Conservation (phyloP, 2,888 invertebrate species). For the Sphaeridia pumilis region DNA sequence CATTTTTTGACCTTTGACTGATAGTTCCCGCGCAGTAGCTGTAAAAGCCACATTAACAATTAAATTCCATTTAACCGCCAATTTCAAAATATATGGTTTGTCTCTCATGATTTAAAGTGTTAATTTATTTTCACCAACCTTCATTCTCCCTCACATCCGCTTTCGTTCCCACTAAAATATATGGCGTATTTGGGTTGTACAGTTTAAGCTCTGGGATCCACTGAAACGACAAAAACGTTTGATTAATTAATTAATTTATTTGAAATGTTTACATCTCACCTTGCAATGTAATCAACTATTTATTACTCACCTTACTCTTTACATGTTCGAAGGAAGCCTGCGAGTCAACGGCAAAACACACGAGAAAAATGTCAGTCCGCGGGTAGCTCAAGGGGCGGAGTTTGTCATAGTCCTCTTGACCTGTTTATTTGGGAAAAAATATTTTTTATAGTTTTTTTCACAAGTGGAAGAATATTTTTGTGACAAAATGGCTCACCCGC, state of each 20-base stretch:
- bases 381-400: slow-evolving; percentile 93
- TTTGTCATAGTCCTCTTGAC: slow-evolving; percentile 62
- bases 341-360: slow-evolving; percentile 97
- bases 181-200: slow-evolving; percentile 4
- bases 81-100: too few species aligned
- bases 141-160: slow-evolving; percentile 8
- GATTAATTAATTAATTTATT: too few species aligned
- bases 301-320: slow-evolving; percentile 84
- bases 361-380: slow-evolving; percentile 97
- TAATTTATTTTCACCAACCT: too few species aligned
- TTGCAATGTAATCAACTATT: background rate
- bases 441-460: too few species aligned
- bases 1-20: background rate
- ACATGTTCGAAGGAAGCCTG: slow-evolving; percentile 99
- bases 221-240: too few species aligned
- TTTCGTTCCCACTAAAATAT: slow-evolving; percentile 11
- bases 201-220: slow-evolving; percentile 6
- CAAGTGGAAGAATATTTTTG: too few species aligned
- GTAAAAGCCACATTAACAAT: too few species aligned
- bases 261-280: too few species aligned
- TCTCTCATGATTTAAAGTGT: too few species aligned
- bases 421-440: slow-evolving; percentile 8
- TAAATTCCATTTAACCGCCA: background rate
- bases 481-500: slow-evolving; percentile 60
- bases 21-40: background rate